Evolutionary conservation across 2,797 vertebrate species (phyloP).

Genomic region (Peromyscus aztecus): DNA sequence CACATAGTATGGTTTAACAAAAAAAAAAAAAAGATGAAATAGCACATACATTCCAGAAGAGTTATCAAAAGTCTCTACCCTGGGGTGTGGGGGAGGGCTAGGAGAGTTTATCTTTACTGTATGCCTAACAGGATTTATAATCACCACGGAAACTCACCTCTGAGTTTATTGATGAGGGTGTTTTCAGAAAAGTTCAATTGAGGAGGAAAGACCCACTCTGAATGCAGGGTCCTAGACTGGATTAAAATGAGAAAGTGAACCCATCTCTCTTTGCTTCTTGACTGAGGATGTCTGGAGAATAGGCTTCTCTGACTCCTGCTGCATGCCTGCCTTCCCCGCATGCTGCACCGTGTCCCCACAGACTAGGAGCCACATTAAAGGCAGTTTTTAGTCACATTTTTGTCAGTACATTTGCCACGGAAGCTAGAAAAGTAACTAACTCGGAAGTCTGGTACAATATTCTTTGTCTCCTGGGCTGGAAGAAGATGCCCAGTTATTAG

Average conservation of each 20-base stretch:
- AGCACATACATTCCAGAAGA: background rate
- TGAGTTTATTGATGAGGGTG: background rate
- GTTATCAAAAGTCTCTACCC: background rate
- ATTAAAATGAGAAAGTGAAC: background rate
- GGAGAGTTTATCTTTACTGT: background rate
- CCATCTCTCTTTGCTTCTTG: too few species aligned
- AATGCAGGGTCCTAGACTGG: background rate
- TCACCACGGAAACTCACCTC: background rate
- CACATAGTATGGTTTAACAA: background rate
- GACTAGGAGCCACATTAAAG: background rate
- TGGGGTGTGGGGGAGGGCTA: background rate
- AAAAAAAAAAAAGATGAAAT: background rate
- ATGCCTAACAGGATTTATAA: background rate
- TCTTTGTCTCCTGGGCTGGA: background rate
- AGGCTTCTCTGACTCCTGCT: background rate
- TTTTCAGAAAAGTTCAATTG: background rate
- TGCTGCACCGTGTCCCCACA: background rate
- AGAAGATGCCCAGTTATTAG: constrained; percentile 11
- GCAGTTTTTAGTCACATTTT: background rate
- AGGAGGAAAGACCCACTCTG: background rate
- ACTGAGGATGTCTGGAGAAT: background rate
- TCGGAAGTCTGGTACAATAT: background rate
- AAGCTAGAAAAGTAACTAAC: background rate
- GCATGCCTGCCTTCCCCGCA: background rate
- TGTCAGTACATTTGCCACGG: background rate